A percentile compares a stretch with the other conserved stretches of the same genome.
phyloP scores from a whole-genome alignment of 2,888 invertebrate genomes.

The Oxytorus armatus region DNA sequence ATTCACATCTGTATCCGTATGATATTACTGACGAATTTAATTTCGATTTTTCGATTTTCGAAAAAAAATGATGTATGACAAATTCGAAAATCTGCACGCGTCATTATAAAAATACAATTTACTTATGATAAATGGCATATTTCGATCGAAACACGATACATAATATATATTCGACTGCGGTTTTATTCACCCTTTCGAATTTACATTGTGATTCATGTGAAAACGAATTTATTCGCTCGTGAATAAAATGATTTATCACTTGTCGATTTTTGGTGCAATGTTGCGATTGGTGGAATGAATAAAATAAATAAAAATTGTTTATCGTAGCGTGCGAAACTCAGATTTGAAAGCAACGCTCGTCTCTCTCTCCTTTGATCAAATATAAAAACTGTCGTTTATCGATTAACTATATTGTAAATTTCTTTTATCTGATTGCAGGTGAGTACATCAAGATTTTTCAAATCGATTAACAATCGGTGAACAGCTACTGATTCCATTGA shows the following conservation, averaged over 20 bases:
- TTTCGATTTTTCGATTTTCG: conserved; percentile 20
- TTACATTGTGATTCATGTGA: conserved; percentile 23
- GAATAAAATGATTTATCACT: conserved; percentile 16
- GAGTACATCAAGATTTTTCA: not conserved
- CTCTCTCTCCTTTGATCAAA: not conserved
- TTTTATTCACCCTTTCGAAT: conserved; percentile 7
- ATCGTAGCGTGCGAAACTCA: not conserved
- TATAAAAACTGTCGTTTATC: not conserved
- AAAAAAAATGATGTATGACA: not conserved
- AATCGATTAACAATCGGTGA: not conserved
- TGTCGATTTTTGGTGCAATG: conserved; percentile 9
- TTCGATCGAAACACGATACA: conserved; percentile 12
- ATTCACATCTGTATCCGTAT: conserved; percentile 4
- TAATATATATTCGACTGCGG: conserved; percentile 3
- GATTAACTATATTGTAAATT: not conserved
- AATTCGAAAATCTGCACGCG: conserved; percentile 16
- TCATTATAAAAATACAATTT: conserved; percentile 14
- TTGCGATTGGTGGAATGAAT: too few relatives aligned
- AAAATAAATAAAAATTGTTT: too few relatives aligned
- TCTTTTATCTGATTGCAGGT: conserved; percentile 30
- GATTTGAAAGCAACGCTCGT: not conserved
- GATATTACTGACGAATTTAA: conserved; percentile 34
- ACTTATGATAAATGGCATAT: conserved; percentile 24
- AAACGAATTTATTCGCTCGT: conserved; percentile 29
- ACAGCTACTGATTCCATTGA: not conserved